These are phyloP conservation scores for Drosophila anomelani DNA, from an alignment of 2,888 invertebrate species.

Conservation along the genomic window DNA sequence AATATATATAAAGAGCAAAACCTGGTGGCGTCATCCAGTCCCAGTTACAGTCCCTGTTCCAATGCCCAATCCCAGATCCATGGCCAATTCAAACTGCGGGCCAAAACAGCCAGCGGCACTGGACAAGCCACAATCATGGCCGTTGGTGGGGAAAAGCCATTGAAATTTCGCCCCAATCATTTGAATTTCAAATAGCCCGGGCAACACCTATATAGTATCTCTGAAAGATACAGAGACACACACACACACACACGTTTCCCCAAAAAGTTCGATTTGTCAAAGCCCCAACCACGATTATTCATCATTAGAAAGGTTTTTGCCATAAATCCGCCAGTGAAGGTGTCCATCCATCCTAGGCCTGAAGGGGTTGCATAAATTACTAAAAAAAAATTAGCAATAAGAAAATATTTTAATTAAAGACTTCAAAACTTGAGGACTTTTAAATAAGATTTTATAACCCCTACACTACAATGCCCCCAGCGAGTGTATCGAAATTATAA, in stretches of 20 bases:
- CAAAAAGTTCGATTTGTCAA: conserved; percentile 67
- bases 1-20: conserved; percentile 6
- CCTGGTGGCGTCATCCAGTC: conserved; percentile 57
- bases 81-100: conserved; percentile 19
- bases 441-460: not conserved
- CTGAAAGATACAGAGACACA: not conserved
- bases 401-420: conserved; percentile 22
- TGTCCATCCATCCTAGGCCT: not conserved
- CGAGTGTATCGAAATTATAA: conserved; percentile 15
- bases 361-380: conserved; percentile 64
- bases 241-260: conserved; percentile 29
- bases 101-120: conserved; percentile 23
- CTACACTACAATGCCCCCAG: conserved; percentile 4
- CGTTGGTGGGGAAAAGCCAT: conserved; percentile 19
- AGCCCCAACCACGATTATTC: conserved; percentile 50
- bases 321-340: conserved; percentile 1
- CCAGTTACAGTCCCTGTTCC: not conserved
- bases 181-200: conserved; percentile 47
- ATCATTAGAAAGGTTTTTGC: conserved; percentile 42
- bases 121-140: conserved; percentile 12
- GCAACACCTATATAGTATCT: conserved; percentile 29
- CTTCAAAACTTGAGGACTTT: not conserved
- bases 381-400: conserved; percentile 30
- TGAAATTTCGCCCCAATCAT: conserved; percentile 57
- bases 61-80: not conserved